phyloP scores from a whole-genome alignment of 1,140 invertebrate species.

The Lucilia sericata region DNA sequence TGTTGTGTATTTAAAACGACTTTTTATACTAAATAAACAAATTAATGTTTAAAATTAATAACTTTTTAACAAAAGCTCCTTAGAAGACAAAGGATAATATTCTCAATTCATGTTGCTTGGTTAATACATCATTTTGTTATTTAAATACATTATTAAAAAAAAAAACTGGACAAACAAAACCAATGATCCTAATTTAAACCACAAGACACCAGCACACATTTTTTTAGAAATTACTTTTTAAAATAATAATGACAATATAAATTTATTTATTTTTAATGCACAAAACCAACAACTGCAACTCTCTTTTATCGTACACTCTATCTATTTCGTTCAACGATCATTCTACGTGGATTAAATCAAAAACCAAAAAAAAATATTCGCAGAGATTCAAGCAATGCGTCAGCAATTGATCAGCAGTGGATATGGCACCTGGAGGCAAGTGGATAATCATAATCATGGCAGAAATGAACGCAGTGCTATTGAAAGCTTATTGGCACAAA shows the following conservation, averaged over 20 bases:
- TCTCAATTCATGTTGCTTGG: not conserved
- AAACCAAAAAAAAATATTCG: not conserved
- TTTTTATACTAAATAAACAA: too few relatives aligned
- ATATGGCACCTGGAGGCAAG: constrained; percentile 62
- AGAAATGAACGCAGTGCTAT: constrained; percentile 2
- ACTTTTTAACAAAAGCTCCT: too few relatives aligned
- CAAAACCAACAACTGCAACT: not conserved
- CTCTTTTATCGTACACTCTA: not conserved
- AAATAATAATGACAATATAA: constrained; percentile 9
- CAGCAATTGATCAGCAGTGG: constrained; percentile 55
- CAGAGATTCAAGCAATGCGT: constrained; percentile 66
- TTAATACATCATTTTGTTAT: not conserved
- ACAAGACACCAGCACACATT: not conserved
- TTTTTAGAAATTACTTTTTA: not conserved
- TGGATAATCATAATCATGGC: constrained; percentile 51
- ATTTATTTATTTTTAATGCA: constrained; percentile 36
- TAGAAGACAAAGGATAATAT: too few relatives aligned
- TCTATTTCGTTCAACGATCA: not conserved
- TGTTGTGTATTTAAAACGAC: too few relatives aligned
- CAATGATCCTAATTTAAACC: not conserved
- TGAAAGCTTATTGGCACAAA: constrained; percentile 18
- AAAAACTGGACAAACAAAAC: not conserved
- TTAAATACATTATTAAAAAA: not conserved
- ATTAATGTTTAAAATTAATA: too few relatives aligned
- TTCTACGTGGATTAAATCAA: not conserved